Evolutionary conservation across 1,140 invertebrate species (phyloP).

Genomic region (Arctopsyche grandis): DNA sequence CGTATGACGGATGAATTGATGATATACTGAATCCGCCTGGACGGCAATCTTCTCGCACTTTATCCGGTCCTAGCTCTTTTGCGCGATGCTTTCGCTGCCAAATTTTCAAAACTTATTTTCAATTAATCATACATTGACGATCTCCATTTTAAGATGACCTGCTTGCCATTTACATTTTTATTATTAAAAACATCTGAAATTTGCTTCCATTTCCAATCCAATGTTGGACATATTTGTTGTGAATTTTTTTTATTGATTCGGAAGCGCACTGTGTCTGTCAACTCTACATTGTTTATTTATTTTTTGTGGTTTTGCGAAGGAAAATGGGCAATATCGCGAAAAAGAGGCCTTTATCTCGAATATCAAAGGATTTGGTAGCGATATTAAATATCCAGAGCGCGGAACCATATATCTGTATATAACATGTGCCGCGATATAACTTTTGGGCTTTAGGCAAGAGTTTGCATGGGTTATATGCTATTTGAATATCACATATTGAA

Average conservation of each 20-base stretch:
- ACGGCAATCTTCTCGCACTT: constrained; percentile 3
- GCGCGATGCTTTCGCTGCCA: constrained; percentile 3
- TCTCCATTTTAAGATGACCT: background rate
- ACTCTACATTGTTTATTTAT: constrained; percentile 36
- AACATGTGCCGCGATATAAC: background rate
- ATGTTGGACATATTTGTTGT: background rate
- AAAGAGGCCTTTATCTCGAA: constrained; percentile 9
- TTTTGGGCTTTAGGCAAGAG: background rate
- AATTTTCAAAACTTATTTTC: constrained; percentile 20
- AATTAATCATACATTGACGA: background rate
- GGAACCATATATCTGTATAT: background rate
- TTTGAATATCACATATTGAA: background rate
- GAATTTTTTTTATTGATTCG: background rate
- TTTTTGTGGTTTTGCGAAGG: background rate
- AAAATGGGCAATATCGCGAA: background rate
- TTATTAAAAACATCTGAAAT: too few species aligned
- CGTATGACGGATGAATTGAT: constrained; percentile 47
- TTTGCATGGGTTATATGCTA: background rate
- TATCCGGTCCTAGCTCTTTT: constrained; percentile 1
- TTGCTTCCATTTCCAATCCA: too few species aligned
- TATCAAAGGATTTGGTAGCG: background rate
- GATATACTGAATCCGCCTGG: constrained; percentile 37
- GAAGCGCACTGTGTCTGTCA: constrained; percentile 3
- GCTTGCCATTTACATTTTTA: background rate
- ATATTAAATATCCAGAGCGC: constrained; percentile 27